Evolutionary conservation across 2,888 invertebrate species (phyloP), one percentile per base, ranked within the genome.

Genomic region (Pammene fasciana): DNA sequence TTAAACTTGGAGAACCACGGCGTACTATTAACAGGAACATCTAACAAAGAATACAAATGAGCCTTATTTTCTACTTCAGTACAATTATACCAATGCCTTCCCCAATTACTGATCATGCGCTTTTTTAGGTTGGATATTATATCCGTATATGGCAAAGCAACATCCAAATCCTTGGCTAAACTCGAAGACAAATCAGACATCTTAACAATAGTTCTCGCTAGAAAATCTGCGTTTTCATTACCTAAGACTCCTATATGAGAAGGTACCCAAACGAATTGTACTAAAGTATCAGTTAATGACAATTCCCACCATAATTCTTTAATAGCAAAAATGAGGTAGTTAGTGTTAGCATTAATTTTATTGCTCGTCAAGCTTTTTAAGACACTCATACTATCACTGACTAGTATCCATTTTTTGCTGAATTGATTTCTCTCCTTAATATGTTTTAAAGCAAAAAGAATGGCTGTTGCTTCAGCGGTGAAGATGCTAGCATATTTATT

Each of bases 341-440:
- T 18, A 50, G 11, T 50, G 50, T 26, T 50, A 50, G 50, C 50
- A 50, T 50, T 50, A 1, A 18, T 50, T 50, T 50, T 50, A 18
- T 26, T 50, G 5, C 18, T 50, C 5, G 50, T 18, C 26, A 50
- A 18, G 18, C 50, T 50, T 50, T n/a, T 50, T 50, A 50, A 50
- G 9, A 50, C 50, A 50, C 50, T 50, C 50, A 50, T 50, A 18
- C 50, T 50, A 50, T 50, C 50, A 50, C 50, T 50, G 7, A 50
- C 50, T 18, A 50, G 18, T 26, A 50, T 11, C 48, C 48, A 48
- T 5, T 48, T 16, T 43, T 43, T 13, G 43, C 13, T 11, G 11
- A 46, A 46, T 14, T 46, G 50, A 16, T 50, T 50, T 18, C 5
- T 50, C 9, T 50, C 50, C 50, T 18, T 50, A 50, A 26, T 26